Evolutionary conservation across 2,797 vertebrate species (phyloP).

Genomic region (Pogonophryne albipinna): DNA sequence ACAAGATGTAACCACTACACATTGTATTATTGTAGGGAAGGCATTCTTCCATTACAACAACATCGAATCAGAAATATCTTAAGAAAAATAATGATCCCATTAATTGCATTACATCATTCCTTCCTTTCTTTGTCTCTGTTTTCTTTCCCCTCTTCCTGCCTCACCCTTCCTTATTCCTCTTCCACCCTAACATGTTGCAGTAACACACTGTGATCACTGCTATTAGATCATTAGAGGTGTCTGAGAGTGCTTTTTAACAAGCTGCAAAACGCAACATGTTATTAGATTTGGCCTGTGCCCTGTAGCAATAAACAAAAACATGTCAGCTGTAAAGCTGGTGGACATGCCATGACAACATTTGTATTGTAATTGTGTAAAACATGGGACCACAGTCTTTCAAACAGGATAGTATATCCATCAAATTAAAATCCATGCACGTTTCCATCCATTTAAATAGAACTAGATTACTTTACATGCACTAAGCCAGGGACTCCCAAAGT

Average conservation of each 20-base stretch:
- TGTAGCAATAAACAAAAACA: slow-evolving; percentile 12
- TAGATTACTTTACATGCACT: too few relatives aligned
- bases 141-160: slow-evolving; percentile 1
- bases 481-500: too few relatives aligned
- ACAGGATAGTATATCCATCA: background rate
- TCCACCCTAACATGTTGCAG: slow-evolving; percentile 25
- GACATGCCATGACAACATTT: background rate
- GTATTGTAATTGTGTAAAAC: background rate
- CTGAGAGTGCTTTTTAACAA: slow-evolving; percentile 53
- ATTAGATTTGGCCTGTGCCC: slow-evolving; percentile 24
- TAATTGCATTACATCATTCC: slow-evolving; percentile 1
- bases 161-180: slow-evolving; percentile 5
- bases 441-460: too few relatives aligned
- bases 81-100: slow-evolving; percentile 8
- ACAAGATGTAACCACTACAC: slow-evolving; percentile 20
- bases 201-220: slow-evolving; percentile 28
- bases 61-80: slow-evolving; percentile 6
- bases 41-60: background rate
- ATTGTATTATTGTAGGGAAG: slow-evolving; percentile 2
- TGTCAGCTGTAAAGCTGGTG: background rate
- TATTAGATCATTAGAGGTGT: slow-evolving; percentile 56
- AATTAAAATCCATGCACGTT: background rate
- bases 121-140: background rate
- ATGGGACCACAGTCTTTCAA: background rate
- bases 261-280: slow-evolving; percentile 34